A percentile compares a stretch with the other conserved stretches of the same genome.
Conservation (phyloP, 2,113 vertebrate genomes). For the Callopanchax toddi region DNA sequence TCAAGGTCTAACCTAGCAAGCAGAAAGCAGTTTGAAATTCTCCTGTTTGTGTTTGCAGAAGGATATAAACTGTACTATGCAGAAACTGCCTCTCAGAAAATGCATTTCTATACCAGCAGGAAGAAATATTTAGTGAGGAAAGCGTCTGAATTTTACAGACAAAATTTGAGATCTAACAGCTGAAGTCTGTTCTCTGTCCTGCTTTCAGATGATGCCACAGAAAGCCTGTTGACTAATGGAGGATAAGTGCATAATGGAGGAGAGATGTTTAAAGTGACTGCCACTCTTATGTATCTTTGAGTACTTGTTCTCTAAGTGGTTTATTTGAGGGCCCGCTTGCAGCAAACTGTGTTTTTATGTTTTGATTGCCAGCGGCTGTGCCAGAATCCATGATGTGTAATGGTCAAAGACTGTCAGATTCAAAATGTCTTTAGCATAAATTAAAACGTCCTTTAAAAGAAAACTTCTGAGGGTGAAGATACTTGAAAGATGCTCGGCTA, state of each 20-base stretch:
- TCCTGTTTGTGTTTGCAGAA: neutral
- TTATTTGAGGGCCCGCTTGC: constrained; percentile 11
- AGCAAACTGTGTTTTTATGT: constrained; percentile 12
- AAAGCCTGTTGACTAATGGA: constrained; percentile 30
- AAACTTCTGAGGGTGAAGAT: too few relatives aligned
- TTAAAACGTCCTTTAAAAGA: neutral
- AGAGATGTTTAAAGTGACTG: constrained; percentile 19
- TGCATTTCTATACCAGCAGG: neutral
- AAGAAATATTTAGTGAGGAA: neutral
- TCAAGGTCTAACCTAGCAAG: constrained; percentile 4
- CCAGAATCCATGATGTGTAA: neutral
- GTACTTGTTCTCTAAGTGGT: constrained; percentile 36
- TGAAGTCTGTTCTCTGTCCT: constrained; percentile 24
- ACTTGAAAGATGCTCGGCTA: neutral
- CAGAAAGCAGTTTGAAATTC: constrained; percentile 3
- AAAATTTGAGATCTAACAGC: neutral
- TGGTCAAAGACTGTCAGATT: neutral
- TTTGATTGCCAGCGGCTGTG: neutral
- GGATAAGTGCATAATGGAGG: constrained; percentile 47
- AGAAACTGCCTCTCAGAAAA: neutral
- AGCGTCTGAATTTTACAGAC: neutral
- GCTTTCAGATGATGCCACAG: constrained; percentile 15
- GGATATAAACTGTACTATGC: neutral
- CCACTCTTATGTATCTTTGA: constrained; percentile 13
- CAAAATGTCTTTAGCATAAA: neutral